Evolutionary conservation across 2,888 invertebrate species (phyloP), one percentile per base, ranked within the genome.

Genomic region (Frankliniella intonsa): DNA sequence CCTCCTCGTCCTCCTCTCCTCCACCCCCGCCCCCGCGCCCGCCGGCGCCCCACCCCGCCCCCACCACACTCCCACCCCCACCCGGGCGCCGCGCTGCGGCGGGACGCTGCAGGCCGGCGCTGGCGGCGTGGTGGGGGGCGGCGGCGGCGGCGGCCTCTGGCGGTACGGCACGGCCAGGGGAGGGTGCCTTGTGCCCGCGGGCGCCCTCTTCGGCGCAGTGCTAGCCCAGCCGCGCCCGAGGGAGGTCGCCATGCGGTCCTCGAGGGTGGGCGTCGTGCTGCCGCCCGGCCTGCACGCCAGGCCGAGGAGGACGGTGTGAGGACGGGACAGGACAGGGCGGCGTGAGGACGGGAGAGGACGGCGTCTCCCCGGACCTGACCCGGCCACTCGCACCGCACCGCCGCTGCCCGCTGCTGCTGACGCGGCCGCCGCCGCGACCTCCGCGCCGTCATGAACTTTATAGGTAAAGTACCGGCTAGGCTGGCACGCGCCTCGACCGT

Each of bases 211-310:
- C 69, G 69, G 69, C 69, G 69, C 69, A 76, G 69, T 76, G 69
- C 69, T 76, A 12, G 69, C 22, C 69, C 69, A 22, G 69, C 22
- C 69, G 69, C 25, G 69, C 69, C 69, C 22, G 69, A 12, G 69
- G 69, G 69, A 76, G 69, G 69, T 76, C 69, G 69, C 69, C 69
- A 76, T 76, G 69, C 69, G 69, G 55, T 14, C 17, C 55, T 19
- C 55, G 38, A 55, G 55, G 55, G 55, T 55, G 17, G 17, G 17
- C 55, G 55, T 55, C 55, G 55, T 17, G 55, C 55, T 10, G 55
- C 55, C 55, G 38, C 38, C 38, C 38, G 38, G 38, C 38, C 38
- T 38, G 3, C 38, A 38, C 38, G 38, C 38, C 38, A 38, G 38
- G 38, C 38, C 38, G 38, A 38, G 38, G 38, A 38, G 38, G 38